These are phyloP conservation scores for Zoanthus solanderi DNA, from an alignment of 92 coral and sea anemone species.

Conservation along the genomic window DNA sequence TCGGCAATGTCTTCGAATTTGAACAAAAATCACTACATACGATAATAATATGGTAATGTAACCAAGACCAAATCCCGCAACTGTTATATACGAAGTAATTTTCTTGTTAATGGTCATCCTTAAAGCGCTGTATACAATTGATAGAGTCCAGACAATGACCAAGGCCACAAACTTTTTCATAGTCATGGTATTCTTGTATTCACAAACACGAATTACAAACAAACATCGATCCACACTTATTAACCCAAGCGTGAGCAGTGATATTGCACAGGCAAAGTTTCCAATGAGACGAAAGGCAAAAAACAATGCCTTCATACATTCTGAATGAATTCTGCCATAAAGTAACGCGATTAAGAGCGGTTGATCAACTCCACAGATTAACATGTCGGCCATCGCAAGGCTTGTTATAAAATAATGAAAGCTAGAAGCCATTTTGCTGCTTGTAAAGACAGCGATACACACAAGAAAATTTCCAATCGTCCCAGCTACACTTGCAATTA, in stretches of 20 bases:
- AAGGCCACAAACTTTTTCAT: conserved; percentile 60
- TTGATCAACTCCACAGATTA: conserved; percentile 74
- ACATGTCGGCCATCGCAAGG: conserved; percentile 84
- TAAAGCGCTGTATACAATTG: conserved; percentile 65
- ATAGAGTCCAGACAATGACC: conserved; percentile 67
- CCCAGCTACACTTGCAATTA: conserved; percentile 70
- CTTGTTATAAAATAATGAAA: conserved; percentile 80
- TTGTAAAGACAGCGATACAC: conserved; percentile 71
- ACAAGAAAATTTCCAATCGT: conserved; percentile 83
- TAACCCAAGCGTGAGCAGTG: conserved; percentile 67
- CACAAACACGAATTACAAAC: conserved; percentile 61
- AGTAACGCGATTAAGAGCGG: conserved; percentile 78
- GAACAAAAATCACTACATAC: conserved; percentile 62
- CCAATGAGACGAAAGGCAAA: conserved; percentile 81
- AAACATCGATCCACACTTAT: conserved; percentile 89
- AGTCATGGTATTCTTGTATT: conserved; percentile 77
- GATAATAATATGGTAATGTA: conserved; percentile 68
- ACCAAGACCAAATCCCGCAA: conserved; percentile 62
- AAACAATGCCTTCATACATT: conserved; percentile 58
- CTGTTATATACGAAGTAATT: conserved; percentile 73
- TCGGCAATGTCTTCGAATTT: conserved; percentile 55
- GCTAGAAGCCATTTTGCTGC: conserved; percentile 62
- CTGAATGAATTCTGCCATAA: conserved; percentile 50
- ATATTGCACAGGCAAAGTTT: conserved; percentile 80
- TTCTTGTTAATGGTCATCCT: conserved; percentile 69